Evolutionary conservation across 53 echinoderm and acorn worm genomes (phyloP), one percentile per base, ranked within the genome.

Genomic region (Hippasteria phrygiana): DNA sequence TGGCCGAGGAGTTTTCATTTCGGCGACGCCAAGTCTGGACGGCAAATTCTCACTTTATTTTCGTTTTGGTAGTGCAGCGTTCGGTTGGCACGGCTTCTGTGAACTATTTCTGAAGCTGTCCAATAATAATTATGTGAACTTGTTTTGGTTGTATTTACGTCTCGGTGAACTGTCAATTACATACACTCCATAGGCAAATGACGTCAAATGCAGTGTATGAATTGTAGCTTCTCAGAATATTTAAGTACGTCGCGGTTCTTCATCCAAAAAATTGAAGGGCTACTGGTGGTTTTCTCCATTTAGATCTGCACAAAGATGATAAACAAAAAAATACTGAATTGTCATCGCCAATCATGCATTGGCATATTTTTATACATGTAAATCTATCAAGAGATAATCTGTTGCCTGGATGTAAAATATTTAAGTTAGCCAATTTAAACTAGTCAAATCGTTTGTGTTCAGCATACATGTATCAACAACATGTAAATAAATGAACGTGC

Each of bases 101-200:
- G 39, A 79, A 62, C 62, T 79, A 79, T 79, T 79, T 79, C 27
- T 22, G 43, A 76, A 51, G 53, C 34, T 32, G 34, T 76, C 50
- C 32, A 11, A 50, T 18, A 50, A 76, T 48, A 76, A 48, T 31
- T 50, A 29, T 18, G 39, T 38, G 22, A 59, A 67, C 22, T 67
- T 26, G 69, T 34, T 28, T 28, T 28, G 69, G 22, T 67, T 67
- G 33, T 67, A 33, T 26, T 35, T 7, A 67, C 34, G 14, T 6
- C 32, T 76, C 76, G 17, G 1, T 50, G 29, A 51, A 31, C 31
- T 76, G 47, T 76, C 8, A 20, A 51, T 31, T 76, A n/a, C n/a
- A n/a, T n/a, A n/a, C n/a, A 48, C 32, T 54, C 48, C 76, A 18
- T 27, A 50, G 28, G 47, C 14, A 2, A 75, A 6, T 75, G 76